Evolutionary conservation across 2,888 invertebrate genomes (phyloP).

Genomic region (Perdita meconis): DNA sequence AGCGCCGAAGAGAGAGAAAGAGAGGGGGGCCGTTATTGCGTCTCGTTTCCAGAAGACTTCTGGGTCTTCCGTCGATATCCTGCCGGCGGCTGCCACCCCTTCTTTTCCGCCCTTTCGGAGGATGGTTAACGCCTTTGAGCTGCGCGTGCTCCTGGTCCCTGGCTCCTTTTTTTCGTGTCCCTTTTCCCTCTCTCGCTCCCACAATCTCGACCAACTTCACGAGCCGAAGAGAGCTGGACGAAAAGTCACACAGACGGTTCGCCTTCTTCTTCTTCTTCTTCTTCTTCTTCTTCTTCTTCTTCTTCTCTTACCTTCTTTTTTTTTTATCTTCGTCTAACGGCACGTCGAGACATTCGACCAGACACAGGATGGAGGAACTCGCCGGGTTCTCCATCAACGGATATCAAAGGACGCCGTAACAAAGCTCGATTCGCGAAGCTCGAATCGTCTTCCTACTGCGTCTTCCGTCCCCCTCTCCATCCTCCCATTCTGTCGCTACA

Average conservation of each 20-base stretch:
- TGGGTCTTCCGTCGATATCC: conserved; percentile 68
- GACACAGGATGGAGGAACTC: conserved; percentile 10
- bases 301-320: conserved; percentile 34
- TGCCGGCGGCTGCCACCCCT: conserved; percentile 48
- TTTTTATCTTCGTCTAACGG: not conserved
- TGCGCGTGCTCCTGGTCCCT: conserved; percentile 57
- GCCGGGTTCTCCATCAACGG: conserved; percentile 37
- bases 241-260: not conserved
- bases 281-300: conserved; percentile 30
- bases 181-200: no score
- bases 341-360: conserved; percentile 33
- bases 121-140: conserved; percentile 68
- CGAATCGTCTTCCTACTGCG: conserved; percentile 34
- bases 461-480: conserved; percentile 23
- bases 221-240: no score
- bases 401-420: conserved; percentile 74
- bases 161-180: not conserved
- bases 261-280: no score
- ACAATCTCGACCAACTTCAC: no score
- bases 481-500: conserved; percentile 29
- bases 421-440: conserved; percentile 65
- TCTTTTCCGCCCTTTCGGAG: conserved; percentile 33
- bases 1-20: not conserved
- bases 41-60: conserved; percentile 60
- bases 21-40: conserved; percentile 60